Conservation (phyloP, 2,888 invertebrate genomes). For the Cartodere bifasciata region DNA sequence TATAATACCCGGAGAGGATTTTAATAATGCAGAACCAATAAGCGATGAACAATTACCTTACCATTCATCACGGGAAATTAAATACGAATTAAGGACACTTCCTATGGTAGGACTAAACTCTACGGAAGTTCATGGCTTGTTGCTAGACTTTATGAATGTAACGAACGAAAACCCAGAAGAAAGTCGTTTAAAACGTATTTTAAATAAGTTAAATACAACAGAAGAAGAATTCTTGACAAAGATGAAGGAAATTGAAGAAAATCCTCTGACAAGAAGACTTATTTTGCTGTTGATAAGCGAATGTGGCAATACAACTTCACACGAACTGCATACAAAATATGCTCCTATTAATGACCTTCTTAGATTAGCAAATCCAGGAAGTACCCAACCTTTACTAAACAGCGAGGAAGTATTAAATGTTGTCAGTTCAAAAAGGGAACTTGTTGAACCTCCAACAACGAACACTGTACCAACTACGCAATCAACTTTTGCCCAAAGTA, state of each 20-base stretch:
- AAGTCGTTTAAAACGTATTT: constrained; percentile 61
- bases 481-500: constrained; percentile 9
- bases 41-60: constrained; percentile 10
- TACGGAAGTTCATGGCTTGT: constrained; percentile 29
- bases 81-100: constrained; percentile 35
- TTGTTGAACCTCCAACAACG: constrained; percentile 2
- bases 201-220: constrained; percentile 61
- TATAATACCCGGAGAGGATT: too few species aligned
- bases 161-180: constrained; percentile 55
- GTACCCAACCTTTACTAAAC: constrained; percentile 1
- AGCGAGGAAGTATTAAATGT: constrained; percentile 16
- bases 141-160: constrained; percentile 40
- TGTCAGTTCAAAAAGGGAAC: constrained; percentile 7
- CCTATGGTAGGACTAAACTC: constrained; percentile 27
- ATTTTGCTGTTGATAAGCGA: constrained; percentile 67
- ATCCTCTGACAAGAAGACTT: constrained; percentile 59
- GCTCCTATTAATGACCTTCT: constrained; percentile 15
- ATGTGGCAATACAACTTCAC: constrained; percentile 45
- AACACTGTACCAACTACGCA: constrained; percentile 10
- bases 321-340: constrained; percentile 19
- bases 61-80: constrained; percentile 28
- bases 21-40: constrained; percentile 5
- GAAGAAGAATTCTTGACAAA: constrained; percentile 64
- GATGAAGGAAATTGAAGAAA: constrained; percentile 70
- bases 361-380: too few species aligned